phyloP scores from a whole-genome alignment of 2,113 vertebrate species.

The Gobio gobio region DNA sequence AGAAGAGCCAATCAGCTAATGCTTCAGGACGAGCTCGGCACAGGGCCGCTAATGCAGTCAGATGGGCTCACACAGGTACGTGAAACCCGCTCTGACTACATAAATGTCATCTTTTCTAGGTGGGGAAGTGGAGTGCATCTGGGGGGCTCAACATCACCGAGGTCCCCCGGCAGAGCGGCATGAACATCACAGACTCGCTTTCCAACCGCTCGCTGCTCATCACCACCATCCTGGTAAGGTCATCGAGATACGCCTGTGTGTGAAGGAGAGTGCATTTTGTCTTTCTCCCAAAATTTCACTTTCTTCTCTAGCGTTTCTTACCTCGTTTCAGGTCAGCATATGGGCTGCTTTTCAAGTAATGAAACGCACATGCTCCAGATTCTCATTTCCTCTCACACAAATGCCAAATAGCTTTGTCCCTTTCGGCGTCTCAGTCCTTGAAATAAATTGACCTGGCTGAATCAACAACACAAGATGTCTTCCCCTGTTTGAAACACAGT shows the following conservation, averaged over 20 bases:
- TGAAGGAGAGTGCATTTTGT: background rate
- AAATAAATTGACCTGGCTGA: slow-evolving; percentile 43
- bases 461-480: slow-evolving; percentile 34
- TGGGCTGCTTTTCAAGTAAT: slow-evolving; percentile 27
- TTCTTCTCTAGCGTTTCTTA: background rate
- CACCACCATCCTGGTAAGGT: slow-evolving; percentile 95
- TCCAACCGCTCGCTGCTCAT: slow-evolving; percentile 95
- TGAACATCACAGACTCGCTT: slow-evolving; percentile 96
- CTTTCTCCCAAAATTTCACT: slow-evolving; percentile 6
- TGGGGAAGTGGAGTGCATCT: slow-evolving; percentile 92
- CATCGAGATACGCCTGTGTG: background rate
- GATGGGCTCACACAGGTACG: slow-evolving; percentile 56
- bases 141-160: slow-evolving; percentile 97
- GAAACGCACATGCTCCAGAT: slow-evolving; percentile 10
- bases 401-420: slow-evolving; percentile 19
- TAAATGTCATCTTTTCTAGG: slow-evolving; percentile 78
- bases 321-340: background rate
- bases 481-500: slow-evolving; percentile 13
- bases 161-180: slow-evolving; percentile 87
- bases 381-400: slow-evolving; percentile 25
- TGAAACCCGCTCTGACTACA: slow-evolving; percentile 60
- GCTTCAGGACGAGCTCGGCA: slow-evolving; percentile 59
- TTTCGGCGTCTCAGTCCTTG: slow-evolving; percentile 14
- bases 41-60: slow-evolving; percentile 61
- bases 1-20: slow-evolving; percentile 70